These are phyloP conservation scores for Euplagia quadripunctaria DNA, from an alignment of 2,888 invertebrate species.

Conservation along the genomic window DNA sequence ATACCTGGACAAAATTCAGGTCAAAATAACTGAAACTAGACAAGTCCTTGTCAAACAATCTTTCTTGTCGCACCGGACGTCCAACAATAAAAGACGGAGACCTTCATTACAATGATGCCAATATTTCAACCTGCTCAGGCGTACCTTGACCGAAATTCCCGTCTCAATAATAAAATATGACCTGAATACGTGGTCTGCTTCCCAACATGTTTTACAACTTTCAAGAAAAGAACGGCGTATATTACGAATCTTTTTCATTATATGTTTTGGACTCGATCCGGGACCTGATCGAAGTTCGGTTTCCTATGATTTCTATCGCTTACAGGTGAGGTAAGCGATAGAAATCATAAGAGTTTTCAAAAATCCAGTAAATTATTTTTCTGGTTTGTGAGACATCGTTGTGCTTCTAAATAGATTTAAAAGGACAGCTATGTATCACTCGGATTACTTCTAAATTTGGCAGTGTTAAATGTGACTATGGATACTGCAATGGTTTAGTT, in stretches of 20 bases:
- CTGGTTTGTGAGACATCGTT: neutral
- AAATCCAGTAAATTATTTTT: neutral
- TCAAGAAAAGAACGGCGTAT: conserved; percentile 39
- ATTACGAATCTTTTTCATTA: neutral
- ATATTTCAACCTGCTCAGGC: conserved; percentile 42
- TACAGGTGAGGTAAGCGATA: too few relatives aligned
- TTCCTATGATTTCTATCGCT: neutral
- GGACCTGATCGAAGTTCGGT: neutral
- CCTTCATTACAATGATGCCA: conserved; percentile 41
- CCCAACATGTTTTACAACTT: conserved; percentile 48
- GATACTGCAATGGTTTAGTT: neutral
- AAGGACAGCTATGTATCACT: too few relatives aligned
- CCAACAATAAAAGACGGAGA: conserved; percentile 29
- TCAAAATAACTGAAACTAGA: conserved; percentile 10
- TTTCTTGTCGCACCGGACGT: conserved; percentile 6
- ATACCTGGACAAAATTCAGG: conserved; percentile 11
- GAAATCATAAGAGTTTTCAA: neutral
- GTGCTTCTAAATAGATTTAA: neutral
- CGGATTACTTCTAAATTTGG: neutral
- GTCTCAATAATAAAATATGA: conserved; percentile 54
- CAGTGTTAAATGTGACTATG: neutral
- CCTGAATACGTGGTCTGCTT: conserved; percentile 59
- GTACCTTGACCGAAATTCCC: conserved; percentile 63
- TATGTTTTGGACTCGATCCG: neutral
- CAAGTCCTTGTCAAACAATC: conserved; percentile 11